phyloP scores from a whole-genome alignment of 2,113 vertebrate species.

The Notothenia rossii region DNA sequence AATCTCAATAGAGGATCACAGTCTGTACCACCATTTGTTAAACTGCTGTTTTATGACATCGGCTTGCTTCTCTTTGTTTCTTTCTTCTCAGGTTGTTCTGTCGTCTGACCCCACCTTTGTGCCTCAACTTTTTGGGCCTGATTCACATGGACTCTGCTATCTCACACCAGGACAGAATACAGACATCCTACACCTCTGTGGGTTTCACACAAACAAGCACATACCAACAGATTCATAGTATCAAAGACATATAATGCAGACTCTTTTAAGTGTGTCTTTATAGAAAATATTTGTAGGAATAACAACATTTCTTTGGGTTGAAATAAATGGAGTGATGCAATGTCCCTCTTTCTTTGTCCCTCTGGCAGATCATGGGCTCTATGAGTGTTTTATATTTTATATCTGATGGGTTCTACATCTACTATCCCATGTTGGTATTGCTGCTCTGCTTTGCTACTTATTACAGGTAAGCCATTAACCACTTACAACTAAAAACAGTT shows the following conservation, averaged over 20 bases:
- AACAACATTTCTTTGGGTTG: neutral
- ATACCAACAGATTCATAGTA: neutral
- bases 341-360: slow-evolving; percentile 10
- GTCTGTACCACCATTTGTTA: neutral
- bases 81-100: slow-evolving; percentile 90
- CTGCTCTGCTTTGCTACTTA: slow-evolving; percentile 95
- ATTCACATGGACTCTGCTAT: slow-evolving; percentile 96
- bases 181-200: slow-evolving; percentile 94
- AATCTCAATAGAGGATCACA: neutral
- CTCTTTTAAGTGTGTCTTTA: neutral
- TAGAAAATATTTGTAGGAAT: neutral
- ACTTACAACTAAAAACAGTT: neutral
- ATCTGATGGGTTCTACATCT: slow-evolving; percentile 96
- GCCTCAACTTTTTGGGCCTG: slow-evolving; percentile 95
- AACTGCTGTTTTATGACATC: neutral
- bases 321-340: neutral
- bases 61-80: neutral
- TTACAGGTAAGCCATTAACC: slow-evolving; percentile 86
- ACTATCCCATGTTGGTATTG: slow-evolving; percentile 95
- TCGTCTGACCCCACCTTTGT: slow-evolving; percentile 93
- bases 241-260: neutral
- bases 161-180: slow-evolving; percentile 88
- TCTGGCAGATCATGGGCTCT: slow-evolving; percentile 93
- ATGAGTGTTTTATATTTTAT: slow-evolving; percentile 93
- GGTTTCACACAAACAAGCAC: slow-evolving; percentile 69